Conservation (phyloP, 2,888 invertebrate genomes). For the Nephrocerus scutellatus region DNA sequence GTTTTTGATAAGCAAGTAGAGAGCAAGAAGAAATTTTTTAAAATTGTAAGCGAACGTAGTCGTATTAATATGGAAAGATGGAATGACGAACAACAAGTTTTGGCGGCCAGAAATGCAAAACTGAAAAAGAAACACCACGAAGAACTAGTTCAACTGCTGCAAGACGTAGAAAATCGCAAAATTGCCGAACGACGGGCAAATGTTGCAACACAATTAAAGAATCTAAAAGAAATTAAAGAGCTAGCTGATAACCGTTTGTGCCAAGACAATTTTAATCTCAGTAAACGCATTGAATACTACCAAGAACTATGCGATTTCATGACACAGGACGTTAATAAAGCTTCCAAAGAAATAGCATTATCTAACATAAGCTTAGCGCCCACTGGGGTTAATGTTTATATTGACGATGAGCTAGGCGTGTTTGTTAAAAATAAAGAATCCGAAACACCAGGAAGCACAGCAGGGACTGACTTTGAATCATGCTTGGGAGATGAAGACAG, state of each 20-base stretch:
- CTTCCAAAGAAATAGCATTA: too few relatives aligned
- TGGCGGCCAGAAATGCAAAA: constrained; percentile 25
- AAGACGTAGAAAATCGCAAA: constrained; percentile 33
- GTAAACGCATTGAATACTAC: constrained; percentile 37
- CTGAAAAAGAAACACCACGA: constrained; percentile 31
- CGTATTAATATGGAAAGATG: constrained; percentile 36
- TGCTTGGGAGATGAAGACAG: constrained; percentile 29
- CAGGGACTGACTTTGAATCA: constrained; percentile 32
- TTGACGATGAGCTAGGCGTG: constrained; percentile 10
- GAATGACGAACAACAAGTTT: constrained; percentile 30
- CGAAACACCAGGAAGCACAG: constrained; percentile 24
- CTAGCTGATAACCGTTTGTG: constrained; percentile 32
- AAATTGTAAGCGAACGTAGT: constrained; percentile 49
- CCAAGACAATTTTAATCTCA: constrained; percentile 32
- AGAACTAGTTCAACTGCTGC: constrained; percentile 33
- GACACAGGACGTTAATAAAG: constrained; percentile 17
- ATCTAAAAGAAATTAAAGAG: constrained; percentile 30
- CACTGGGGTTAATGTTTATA: background rate
- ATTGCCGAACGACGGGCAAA: constrained; percentile 34
- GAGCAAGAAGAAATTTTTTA: constrained; percentile 50
- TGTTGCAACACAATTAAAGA: constrained; percentile 33
- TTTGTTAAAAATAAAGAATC: too few relatives aligned
- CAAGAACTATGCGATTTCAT: constrained; percentile 31
- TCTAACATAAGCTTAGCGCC: constrained; percentile 4
- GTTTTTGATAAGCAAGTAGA: constrained; percentile 50